Evolutionary conservation across 2,113 vertebrate species (phyloP).

Genomic region (Otis tarda): DNA sequence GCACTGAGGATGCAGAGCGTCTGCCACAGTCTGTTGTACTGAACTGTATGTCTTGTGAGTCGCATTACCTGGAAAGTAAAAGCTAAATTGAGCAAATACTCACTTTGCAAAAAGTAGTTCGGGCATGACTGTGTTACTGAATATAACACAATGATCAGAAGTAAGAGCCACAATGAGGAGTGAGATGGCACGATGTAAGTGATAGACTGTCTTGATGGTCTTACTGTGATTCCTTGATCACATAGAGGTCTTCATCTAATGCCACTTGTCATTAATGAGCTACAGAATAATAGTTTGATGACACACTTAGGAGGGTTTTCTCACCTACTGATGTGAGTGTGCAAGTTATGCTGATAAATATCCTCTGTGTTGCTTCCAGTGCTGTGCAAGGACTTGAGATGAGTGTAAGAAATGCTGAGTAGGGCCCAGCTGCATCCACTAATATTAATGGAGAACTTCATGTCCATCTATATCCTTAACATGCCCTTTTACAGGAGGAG

Average conservation of each 20-base stretch:
- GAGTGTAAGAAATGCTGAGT: background rate
- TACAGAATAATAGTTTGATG: background rate
- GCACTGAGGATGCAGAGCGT: background rate
- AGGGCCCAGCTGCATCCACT: background rate
- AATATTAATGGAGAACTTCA: background rate
- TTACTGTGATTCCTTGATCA: background rate
- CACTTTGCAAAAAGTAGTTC: background rate
- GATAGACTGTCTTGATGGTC: background rate
- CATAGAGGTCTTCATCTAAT: background rate
- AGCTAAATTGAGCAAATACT: background rate
- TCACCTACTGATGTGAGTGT: no score
- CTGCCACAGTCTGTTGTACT: background rate
- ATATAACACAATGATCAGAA: no score
- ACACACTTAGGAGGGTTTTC: background rate
- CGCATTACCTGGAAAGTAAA: background rate
- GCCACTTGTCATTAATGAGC: background rate
- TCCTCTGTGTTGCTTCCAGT: background rate
- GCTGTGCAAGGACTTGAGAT: background rate
- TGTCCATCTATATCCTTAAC: background rate
- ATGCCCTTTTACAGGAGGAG: background rate
- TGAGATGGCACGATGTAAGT: background rate
- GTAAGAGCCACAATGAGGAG: background rate
- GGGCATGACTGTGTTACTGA: background rate
- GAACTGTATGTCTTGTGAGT: accelerated
- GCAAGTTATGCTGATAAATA: background rate